phyloP scores from a whole-genome alignment of 2,888 invertebrate genomes.

The Lasioglossum marginatum region DNA sequence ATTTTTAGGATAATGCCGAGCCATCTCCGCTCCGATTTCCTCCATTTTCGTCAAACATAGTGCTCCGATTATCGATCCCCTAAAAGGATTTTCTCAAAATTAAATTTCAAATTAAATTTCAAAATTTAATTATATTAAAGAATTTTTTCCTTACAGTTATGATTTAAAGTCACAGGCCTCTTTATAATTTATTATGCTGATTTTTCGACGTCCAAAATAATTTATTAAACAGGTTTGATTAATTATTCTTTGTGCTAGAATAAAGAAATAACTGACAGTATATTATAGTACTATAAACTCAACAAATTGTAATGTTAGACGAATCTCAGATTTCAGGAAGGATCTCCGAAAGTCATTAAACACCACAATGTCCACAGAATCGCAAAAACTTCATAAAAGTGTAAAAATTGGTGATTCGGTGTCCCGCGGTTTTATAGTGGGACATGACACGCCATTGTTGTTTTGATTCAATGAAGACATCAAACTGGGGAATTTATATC shows the following conservation, averaged over 20 bases:
- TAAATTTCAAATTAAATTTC: not conserved
- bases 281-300: not conserved
- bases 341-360: no score
- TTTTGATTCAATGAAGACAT: not conserved
- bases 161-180: not conserved
- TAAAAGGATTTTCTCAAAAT: not conserved
- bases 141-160: not conserved
- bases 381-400: not conserved
- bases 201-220: not conserved
- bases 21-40: not conserved
- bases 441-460: not conserved
- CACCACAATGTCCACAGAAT: no score
- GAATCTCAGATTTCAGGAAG: no score
- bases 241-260: no score
- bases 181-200: not conserved
- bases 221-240: not conserved
- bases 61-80: conserved; percentile 3
- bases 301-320: not conserved
- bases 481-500: not conserved
- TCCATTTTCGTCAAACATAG: conserved; percentile 3
- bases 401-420: not conserved
- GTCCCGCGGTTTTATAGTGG: no score
- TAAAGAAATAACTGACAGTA: no score
- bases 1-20: not conserved
- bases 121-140: not conserved